Base-by-base conservation (phyloP, 2,888 invertebrate species). In the Noctua fimbriata region DNA sequence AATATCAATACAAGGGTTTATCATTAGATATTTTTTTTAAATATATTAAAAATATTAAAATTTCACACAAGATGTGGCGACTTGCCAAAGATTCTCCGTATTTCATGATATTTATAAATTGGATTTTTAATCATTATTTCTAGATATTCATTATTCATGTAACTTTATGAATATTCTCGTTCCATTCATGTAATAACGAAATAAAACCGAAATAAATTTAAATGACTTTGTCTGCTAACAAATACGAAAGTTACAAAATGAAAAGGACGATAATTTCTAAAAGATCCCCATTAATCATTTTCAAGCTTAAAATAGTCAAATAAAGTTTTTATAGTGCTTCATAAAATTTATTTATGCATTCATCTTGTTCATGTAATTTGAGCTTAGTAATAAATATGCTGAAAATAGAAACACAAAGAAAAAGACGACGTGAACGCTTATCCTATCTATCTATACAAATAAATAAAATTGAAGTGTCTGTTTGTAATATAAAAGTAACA, bases 141-240 rank as follows among this genome's bases (percentile, higher is more conserved):
- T 12, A 28, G 2, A 9, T 24, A 47, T 28, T 52, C 2, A 79
- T 71, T 79, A 79, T 73, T 73, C 66, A n/a, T 73, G 1, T 44
- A 58, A 52, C 18, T 69, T 67, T 74, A 4, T 60, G 44, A 81
- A 60, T 49, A 74, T 49, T 79, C 28, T 47, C 58, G 47, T 49
- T 79, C 73, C 73, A 80, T 73, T 67, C 67, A 67, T 60, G n/a
- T 49, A 49, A 58, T 21, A n/a, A 73, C 4, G 79, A 41, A 79
- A 47, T 66, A 1, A 49, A 47, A 79, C 36, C 9, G n/a, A n/a
- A n/a, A n/a, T n/a, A n/a, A n/a, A 79, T 79, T 72, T 72, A n/a
- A 49, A 71, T 63, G 0, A 58, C 28, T 6, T n/a, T 1, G 14
- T 67, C 32, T 80, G 28, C 10, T 18, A 36, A 21, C 10, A 79